Conservation (phyloP, 2,113 vertebrate genomes). For the Drymodes brunneopygia region DNA sequence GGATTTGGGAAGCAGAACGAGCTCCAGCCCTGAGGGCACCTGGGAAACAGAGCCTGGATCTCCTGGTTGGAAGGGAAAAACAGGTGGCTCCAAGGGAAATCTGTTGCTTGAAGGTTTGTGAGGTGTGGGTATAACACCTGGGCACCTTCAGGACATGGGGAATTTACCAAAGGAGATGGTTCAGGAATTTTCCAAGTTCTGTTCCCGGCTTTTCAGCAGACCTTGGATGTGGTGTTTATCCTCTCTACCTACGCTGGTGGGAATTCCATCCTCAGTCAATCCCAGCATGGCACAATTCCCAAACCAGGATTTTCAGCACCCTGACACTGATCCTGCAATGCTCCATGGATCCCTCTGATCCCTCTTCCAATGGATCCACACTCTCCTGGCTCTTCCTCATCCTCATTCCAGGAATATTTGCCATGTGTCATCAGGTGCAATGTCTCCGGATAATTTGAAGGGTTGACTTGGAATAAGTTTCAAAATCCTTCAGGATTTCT, state of each 20-base stretch:
- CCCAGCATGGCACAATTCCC: neutral
- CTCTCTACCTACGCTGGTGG: neutral
- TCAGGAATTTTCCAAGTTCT: neutral
- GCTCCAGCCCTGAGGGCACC: accelerated
- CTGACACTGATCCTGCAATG: neutral
- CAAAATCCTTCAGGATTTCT: neutral
- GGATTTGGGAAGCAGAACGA: neutral
- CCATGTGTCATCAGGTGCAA: neutral
- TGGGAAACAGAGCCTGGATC: neutral
- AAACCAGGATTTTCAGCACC: neutral
- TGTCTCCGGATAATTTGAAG: neutral
- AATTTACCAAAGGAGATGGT: neutral
- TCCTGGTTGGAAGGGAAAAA: neutral
- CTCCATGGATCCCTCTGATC: neutral
- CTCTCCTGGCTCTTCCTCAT: neutral
- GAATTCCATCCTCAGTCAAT: neutral
- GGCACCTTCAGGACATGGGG: neutral
- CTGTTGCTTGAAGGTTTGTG: neutral
- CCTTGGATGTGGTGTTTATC: neutral
- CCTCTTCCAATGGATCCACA: neutral
- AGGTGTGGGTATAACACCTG: neutral
- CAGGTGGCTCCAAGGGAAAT: accelerated
- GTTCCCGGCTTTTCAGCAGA: accelerated
- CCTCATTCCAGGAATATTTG: neutral
- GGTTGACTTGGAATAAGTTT: neutral